phyloP scores from a whole-genome alignment of 2,888 invertebrate species.

The Stenoptilia bipunctidactyla region DNA sequence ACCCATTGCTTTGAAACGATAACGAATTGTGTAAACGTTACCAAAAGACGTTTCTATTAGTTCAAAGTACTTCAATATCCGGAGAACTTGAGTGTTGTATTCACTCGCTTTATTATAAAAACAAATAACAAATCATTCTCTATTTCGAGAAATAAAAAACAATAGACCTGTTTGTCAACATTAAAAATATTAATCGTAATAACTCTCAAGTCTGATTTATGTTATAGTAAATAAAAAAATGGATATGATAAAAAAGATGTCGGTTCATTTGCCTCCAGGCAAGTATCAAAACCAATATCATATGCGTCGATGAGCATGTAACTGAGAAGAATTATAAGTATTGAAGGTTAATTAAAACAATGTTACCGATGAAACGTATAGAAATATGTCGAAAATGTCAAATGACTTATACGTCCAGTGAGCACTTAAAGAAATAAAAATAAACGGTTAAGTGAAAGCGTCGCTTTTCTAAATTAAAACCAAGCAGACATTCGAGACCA shows the following conservation, averaged over 20 bases:
- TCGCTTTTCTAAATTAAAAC: constrained; percentile 56
- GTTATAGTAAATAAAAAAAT: no score
- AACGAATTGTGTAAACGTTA: constrained; percentile 54
- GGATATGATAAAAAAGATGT: not conserved
- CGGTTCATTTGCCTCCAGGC: not conserved
- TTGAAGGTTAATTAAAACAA: constrained; percentile 13
- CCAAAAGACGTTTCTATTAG: constrained; percentile 45
- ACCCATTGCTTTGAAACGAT: constrained; percentile 36
- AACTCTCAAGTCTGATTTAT: not conserved
- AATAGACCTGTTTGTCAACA: no score
- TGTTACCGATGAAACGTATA: constrained; percentile 8
- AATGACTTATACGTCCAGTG: constrained; percentile 14
- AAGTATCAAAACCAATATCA: constrained; percentile 4
- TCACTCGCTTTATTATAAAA: not conserved
- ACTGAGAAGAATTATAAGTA: constrained; percentile 30
- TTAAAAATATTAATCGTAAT: constrained; percentile 19
- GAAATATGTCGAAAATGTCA: not conserved
- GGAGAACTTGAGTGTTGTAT: constrained; percentile 7
- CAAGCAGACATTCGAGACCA: constrained; percentile 52
- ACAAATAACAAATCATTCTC: not conserved
- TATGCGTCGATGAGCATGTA: constrained; percentile 24
- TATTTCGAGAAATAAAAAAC: no score
- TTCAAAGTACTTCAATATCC: constrained; percentile 20
- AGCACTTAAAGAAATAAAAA: not conserved
- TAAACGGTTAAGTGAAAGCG: constrained; percentile 19